Evolutionary conservation across 2,797 vertebrate species (phyloP), one percentile per base, ranked within the genome.

Genomic region (Chaetodon trifasciatus): DNA sequence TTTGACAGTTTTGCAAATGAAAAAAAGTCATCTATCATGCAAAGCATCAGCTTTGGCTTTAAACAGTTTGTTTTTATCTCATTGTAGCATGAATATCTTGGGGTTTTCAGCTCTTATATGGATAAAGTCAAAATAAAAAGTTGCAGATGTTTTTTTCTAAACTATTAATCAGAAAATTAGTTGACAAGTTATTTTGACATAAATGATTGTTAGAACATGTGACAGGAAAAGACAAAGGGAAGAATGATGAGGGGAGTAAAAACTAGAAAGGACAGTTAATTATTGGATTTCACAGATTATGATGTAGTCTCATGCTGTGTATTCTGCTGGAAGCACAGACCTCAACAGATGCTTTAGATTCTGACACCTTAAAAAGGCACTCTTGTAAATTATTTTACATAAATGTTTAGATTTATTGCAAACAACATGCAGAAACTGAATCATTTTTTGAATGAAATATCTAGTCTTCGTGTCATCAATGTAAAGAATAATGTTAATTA

Each of bases 391-490:
- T 8, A 32, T 16, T 50, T 16, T n/a, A 10, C 42, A 35, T 46
- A 19, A 61, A 47, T 15, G 13, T 6, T 28, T 1, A 42, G 46
- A 2, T 57, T 19, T 8, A 24, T 21, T 49, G 10, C n/a, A 55
- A 63, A 24, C 10, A 46, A 24, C 32, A 61, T 4, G 9, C 7
- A 21, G 21, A 63, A 19, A 42, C 52, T 0, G 19, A 24, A 15
- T 1, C 1, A 3, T 35, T 1, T 53, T 44, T 23, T 8, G 12
- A 4, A 6, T 11, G 5, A 16, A 23, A 4, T 1, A 24, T 9
- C 5, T 15, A 64, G 17, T 24, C 6, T 35, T 35, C 32, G 37
- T 19, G 4, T 8, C 10, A 37, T 37, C 3, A 70, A 1, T 21
- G n/a, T 50, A 47, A 46, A 58, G 9, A n/a, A 17, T 24, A 2